Percentiles rank a stretch among this genome's conserved stretches.
Conservation (phyloP, 2,888 invertebrate species). For the Parnassius glacialis region DNA sequence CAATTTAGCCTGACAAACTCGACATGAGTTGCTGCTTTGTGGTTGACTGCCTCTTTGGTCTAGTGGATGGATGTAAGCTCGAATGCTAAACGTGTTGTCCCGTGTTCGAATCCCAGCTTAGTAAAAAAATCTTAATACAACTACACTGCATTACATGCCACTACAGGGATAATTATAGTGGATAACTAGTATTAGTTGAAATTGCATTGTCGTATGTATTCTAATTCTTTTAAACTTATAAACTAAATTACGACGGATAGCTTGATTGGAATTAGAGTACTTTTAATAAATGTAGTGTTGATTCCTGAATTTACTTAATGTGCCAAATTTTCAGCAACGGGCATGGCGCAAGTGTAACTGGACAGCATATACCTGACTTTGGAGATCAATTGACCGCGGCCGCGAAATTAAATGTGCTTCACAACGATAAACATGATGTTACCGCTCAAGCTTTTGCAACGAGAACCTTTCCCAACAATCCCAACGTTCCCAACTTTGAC, state of each 20-base stretch:
- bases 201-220: not conserved
- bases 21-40: too few species aligned
- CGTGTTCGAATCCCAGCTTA: too few species aligned
- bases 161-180: not conserved
- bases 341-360: conserved; percentile 40
- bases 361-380: conserved; percentile 43
- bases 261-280: too few species aligned
- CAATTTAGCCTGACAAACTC: too few species aligned
- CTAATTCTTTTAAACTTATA: too few species aligned
- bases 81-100: too few species aligned
- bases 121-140: too few species aligned
- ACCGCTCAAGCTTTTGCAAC: conserved; percentile 44
- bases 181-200: not conserved
- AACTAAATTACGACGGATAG: too few species aligned
- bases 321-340: conserved; percentile 35
- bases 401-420: conserved; percentile 34
- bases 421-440: conserved; percentile 44
- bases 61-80: too few species aligned
- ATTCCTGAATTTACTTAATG: too few species aligned
- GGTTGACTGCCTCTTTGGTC: too few species aligned
- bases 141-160: too few species aligned
- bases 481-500: conserved; percentile 39
- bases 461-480: conserved; percentile 39
- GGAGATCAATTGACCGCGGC: conserved; percentile 47
- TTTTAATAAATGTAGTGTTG: not conserved